phyloP scores from a whole-genome alignment of 1,140 invertebrate species.

The Heterodera schachtii region DNA sequence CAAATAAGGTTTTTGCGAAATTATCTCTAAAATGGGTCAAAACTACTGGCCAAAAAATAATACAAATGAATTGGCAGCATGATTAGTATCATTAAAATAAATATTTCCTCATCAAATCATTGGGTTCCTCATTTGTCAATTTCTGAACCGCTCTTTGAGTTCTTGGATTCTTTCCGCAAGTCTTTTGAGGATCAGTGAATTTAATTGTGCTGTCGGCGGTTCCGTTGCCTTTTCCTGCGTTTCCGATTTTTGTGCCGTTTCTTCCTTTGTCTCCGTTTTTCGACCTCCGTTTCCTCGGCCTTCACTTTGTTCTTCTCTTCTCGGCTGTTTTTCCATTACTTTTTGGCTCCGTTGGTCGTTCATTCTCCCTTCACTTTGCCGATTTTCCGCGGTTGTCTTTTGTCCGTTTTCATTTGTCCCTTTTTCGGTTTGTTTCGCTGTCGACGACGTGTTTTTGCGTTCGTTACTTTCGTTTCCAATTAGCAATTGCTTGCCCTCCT shows the following conservation, averaged over 20 bases:
- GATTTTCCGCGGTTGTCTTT: not conserved
- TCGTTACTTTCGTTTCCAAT: not conserved
- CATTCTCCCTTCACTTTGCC: not conserved
- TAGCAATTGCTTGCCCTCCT: slow-evolving; percentile 10
- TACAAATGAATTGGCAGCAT: too few species aligned
- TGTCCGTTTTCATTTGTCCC: not conserved
- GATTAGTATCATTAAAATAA: too few species aligned
- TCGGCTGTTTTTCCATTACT: slow-evolving; percentile 9
- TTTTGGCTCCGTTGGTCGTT: slow-evolving; percentile 3
- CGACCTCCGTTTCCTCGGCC: slow-evolving; percentile 2
- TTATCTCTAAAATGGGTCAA: too few species aligned
- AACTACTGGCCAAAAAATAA: too few species aligned
- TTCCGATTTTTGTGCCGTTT: not conserved
- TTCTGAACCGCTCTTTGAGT: slow-evolving; percentile 51
- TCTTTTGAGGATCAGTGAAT: slow-evolving; percentile 45
- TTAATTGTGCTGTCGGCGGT: slow-evolving; percentile 1
- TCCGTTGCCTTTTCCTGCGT: slow-evolving; percentile 10
- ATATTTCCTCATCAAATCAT: too few species aligned
- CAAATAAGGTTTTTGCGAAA: too few species aligned
- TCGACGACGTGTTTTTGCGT: too few species aligned
- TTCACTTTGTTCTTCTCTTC: not conserved
- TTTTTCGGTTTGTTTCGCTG: slow-evolving; percentile 6
- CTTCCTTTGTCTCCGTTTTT: slow-evolving; percentile 17
- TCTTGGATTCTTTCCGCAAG: slow-evolving; percentile 54
- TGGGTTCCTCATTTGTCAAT: not conserved